Percentiles rank a stretch among this genome's conserved stretches.
Evolutionary conservation across 1,140 invertebrate genomes (phyloP).

Genomic region (Paraescarpia echinospica): DNA sequence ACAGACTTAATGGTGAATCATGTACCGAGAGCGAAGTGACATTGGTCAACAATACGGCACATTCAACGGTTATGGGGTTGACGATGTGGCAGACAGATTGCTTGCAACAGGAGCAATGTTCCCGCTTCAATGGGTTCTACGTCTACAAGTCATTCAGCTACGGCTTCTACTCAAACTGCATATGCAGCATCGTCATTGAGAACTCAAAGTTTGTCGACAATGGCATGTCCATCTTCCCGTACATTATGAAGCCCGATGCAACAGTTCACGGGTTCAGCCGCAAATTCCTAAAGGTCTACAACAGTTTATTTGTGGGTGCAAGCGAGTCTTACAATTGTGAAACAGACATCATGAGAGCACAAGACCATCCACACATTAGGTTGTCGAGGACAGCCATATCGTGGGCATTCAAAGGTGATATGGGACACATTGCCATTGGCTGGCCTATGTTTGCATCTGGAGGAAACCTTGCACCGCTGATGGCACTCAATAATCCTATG

Average conservation of each 20-base stretch:
- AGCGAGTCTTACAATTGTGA: neutral
- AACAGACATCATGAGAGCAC: neutral
- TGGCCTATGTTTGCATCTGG: conserved; percentile 39
- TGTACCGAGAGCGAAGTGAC: conserved; percentile 7
- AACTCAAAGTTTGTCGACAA: conserved; percentile 41
- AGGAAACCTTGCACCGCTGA: conserved; percentile 40
- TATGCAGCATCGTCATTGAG: conserved; percentile 19
- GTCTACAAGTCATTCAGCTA: conserved; percentile 42
- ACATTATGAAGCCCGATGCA: conserved; percentile 39
- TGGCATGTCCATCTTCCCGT: conserved; percentile 38
- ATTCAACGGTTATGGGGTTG: conserved; percentile 30
- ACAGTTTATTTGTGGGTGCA: conserved; percentile 40
- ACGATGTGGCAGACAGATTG: conserved; percentile 26
- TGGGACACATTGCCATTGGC: conserved; percentile 33
- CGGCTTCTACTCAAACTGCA: conserved; percentile 45
- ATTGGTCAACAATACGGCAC: conserved; percentile 27
- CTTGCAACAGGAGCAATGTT: neutral
- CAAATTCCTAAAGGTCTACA: conserved; percentile 34
- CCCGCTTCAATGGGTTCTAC: conserved; percentile 32
- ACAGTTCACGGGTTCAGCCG: conserved; percentile 33
- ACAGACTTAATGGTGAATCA: conserved; percentile 8
- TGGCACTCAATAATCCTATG: conserved; percentile 21
- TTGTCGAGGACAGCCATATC: neutral
- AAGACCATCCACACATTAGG: neutral
- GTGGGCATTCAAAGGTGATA: neutral